Evolutionary conservation across 1,140 invertebrate species (phyloP).

Genomic region (Akabosia matsudoensis): DNA sequence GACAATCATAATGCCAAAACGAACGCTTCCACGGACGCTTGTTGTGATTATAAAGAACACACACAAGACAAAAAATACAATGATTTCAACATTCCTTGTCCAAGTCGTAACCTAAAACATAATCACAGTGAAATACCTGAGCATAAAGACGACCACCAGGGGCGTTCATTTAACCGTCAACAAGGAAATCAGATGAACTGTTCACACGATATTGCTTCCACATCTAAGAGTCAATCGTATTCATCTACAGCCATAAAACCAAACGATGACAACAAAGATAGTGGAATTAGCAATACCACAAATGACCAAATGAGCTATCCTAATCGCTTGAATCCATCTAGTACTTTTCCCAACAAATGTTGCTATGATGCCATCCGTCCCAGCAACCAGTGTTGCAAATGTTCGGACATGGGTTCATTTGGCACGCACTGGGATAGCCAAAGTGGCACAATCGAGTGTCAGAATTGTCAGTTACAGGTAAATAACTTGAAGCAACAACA

Average conservation of each 20-base stretch:
- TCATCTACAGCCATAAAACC: background rate
- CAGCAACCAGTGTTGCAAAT: too few species aligned
- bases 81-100: background rate
- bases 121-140: background rate
- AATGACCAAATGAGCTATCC: background rate
- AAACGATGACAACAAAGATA: background rate
- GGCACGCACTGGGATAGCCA: too few species aligned
- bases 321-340: background rate
- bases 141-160: conserved; percentile 3
- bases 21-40: too few species aligned
- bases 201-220: background rate
- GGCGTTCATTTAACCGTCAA: background rate
- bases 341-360: background rate
- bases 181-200: background rate
- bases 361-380: background rate
- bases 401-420: too few species aligned
- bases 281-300: background rate
- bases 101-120: background rate
- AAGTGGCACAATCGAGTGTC: too few species aligned
- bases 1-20: too few species aligned
- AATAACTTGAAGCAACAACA: too few species aligned
- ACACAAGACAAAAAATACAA: too few species aligned
- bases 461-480: too few species aligned
- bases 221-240: too few species aligned
- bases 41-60: too few species aligned